Evolutionary conservation across 1,140 invertebrate species (phyloP), one percentile per base, ranked within the genome.

Genomic region (Dreissena polymorpha): DNA sequence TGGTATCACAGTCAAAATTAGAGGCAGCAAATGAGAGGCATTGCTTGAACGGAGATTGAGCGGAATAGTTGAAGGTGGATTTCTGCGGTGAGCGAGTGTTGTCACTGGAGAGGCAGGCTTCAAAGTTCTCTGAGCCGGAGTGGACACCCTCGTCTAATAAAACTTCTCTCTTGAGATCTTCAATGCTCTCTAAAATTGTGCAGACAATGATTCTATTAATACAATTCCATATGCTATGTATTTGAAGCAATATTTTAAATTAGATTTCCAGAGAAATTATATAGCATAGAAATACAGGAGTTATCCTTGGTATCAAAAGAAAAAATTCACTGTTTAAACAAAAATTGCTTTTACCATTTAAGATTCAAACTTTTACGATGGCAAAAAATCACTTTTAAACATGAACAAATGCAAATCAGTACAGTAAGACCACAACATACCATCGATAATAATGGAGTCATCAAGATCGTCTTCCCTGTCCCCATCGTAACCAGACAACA

Each of bases 401-500:
- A 39, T 39, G 8, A 39, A 39, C 2, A 39, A 39, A 39, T 39
- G 39, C 39, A 39, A 39, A 39, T 39, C 39, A 39, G 3, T 39
- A 39, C 39, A 39, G 39, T 39, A 39, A 39, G 39, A 39, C 39
- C 39, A 39, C 39, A 25, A 73, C 84, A 79, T 88, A 90, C 89
- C 87, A 83, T 88, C 89, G 63, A 78, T 81, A 21, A 91, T 90
- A 10, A 89, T 74, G 39, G 89, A 90, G 21, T 89, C 88, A 64
- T 87, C 89, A 21, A 71, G 86, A 25, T 89, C 90, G 80, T 91
- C 90, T 77, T 92, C 91, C 29, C 86, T 75, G 68, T 91, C 90
- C 10, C 88, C 91, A 71, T 89, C 89, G 83, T 91, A 91, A 16
- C 90, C 91, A n/a, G 90, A 91, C 57, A 89, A 74, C 8, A 87